Evolutionary conservation across 2,113 vertebrate genomes (phyloP), one percentile per base, ranked within the genome.

Genomic region (Rafetus swinhoei): DNA sequence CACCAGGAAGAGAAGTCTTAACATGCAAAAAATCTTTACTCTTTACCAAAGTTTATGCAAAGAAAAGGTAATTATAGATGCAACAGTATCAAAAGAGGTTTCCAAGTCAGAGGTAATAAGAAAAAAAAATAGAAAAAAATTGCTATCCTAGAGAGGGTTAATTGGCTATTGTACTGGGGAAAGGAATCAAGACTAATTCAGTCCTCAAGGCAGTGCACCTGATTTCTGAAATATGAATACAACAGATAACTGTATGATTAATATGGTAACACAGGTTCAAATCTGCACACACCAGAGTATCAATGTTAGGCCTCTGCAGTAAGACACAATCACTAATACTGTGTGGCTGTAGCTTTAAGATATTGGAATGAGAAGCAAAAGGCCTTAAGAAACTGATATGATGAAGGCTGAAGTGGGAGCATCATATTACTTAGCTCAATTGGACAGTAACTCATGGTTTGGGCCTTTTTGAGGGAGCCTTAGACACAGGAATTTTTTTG

Each of bases 11-110:
- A 88, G 90, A 84, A 90, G 50, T 56, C 90, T 92, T 88, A 97
- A 96, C 94, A 89, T 93, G 86, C 86, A 93, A 84, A 87, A 62
- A 91, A 94, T 65, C 45, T 84, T 60, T 81, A 86, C 72, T 35
- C 84, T 45, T 92, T 76, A 59, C 90, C 81, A 59, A 89, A 87
- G 88, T 90, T 59, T 59, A 19, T 89, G 59, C 53, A 92, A 90
- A 95, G 82, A 76, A 22, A 45, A 85, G 77, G 25, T 27, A 62
- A 74, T 74, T 39, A 74, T 22, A 12, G 69, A 19, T 39, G 69
- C 9, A 39, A 21, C n/a, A 56, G 15, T 32, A 4, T 93, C 82
- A 56, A 89, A 85, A 80, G 91, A 39, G 69, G 84, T 93, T 87
- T 85, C 87, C 84, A 74, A 12, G n/a, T 53, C 15, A 60, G 91